Percentiles rank a stretch among this genome's conserved stretches.
Conservation (phyloP, 2,888 invertebrate genomes). For the Amiota minor region DNA sequence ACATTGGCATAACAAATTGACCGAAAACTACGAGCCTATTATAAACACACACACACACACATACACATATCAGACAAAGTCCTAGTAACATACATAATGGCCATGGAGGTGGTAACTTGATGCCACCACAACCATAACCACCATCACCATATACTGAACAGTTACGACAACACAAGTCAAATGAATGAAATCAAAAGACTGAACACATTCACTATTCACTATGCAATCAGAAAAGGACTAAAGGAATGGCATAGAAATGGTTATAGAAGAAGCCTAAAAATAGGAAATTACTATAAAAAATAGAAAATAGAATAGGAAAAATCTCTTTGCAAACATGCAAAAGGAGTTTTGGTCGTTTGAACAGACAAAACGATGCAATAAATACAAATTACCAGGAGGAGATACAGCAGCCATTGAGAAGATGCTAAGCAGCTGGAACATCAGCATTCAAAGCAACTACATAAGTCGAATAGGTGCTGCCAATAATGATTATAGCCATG, state of each 20-base stretch:
- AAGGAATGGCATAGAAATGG: not conserved
- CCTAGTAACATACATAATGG: constrained; percentile 25
- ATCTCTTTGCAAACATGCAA: constrained; percentile 55
- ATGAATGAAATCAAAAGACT: constrained; percentile 9
- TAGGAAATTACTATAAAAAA: not conserved
- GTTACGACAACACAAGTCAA: not conserved
- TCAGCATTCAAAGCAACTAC: constrained; percentile 18
- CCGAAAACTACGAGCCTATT: constrained; percentile 68
- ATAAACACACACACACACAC: constrained; percentile 28
- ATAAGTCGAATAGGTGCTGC: constrained; percentile 57
- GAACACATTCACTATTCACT: not conserved
- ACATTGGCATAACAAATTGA: constrained; percentile 64
- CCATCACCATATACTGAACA: not conserved
- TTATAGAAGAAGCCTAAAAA: not conserved
- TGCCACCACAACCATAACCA: too few relatives aligned
- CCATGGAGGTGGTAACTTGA: constrained; percentile 9
- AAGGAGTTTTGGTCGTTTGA: constrained; percentile 66
- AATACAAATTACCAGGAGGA: constrained; percentile 64
- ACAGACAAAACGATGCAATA: constrained; percentile 70
- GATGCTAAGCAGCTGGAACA: constrained; percentile 24
- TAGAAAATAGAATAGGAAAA: not conserved
- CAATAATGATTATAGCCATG: constrained; percentile 62
- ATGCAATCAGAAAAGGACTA: not conserved
- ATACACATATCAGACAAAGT: constrained; percentile 6
- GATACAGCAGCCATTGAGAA: constrained; percentile 18